These are phyloP conservation scores for Callosobruchus maculatus DNA, from an alignment of 2,888 invertebrate genomes.

Conservation along the genomic window DNA sequence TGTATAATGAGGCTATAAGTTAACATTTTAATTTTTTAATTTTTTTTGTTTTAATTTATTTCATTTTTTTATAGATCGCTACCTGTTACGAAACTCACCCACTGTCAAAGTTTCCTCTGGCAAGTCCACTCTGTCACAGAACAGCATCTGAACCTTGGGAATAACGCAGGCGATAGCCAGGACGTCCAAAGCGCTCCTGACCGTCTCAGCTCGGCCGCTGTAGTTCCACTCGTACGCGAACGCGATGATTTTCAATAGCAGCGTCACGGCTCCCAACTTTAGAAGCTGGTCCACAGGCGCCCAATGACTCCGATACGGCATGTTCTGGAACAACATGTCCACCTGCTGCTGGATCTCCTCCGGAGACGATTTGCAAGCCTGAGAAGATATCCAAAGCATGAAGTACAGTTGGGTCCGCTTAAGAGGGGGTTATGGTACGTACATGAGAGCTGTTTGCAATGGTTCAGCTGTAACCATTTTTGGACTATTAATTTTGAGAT, in stretches of 20 bases:
- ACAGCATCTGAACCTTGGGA: conserved; percentile 71
- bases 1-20: too few species aligned
- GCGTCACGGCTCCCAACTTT: conserved; percentile 75
- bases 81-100: too few species aligned
- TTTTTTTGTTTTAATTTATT: too few species aligned
- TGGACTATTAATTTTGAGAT: too few species aligned
- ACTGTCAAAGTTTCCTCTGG: conserved; percentile 75
- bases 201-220: conserved; percentile 79
- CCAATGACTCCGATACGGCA: conserved; percentile 79
- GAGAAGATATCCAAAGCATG: conserved; percentile 15
- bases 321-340: conserved; percentile 71
- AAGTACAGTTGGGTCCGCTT: too few species aligned
- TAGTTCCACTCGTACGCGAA: conserved; percentile 91
- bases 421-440: too few species aligned
- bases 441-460: too few species aligned
- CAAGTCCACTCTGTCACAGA: conserved; percentile 74
- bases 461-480: too few species aligned
- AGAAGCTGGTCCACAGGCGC: conserved; percentile 84
- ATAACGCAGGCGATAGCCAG: conserved; percentile 87
- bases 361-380: conserved; percentile 64
- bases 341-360: conserved; percentile 87
- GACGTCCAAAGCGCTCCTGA: conserved; percentile 79
- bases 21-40: too few species aligned
- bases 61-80: too few species aligned
- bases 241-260: conserved; percentile 82